Conservation (phyloP, 2,888 invertebrate species). For the Polydrusus pterygomalis region DNA sequence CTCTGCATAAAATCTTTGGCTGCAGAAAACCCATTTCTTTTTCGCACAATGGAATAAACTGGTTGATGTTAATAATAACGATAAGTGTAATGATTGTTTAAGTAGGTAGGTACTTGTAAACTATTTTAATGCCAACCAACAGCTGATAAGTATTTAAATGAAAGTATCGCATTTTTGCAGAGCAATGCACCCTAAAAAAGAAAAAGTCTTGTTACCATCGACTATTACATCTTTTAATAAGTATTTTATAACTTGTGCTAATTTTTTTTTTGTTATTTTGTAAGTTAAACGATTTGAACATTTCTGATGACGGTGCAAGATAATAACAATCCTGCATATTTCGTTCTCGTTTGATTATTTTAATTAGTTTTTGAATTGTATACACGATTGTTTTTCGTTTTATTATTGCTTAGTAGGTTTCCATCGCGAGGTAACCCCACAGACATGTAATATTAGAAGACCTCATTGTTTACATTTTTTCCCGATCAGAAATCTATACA, state of each 20-base stretch:
- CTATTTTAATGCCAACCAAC: background rate
- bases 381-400: background rate
- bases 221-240: slow-evolving; percentile 18
- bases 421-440: no score
- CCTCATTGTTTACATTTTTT: no score
- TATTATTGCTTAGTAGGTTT: background rate
- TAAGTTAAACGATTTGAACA: slow-evolving; percentile 8
- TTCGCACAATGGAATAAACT: no score
- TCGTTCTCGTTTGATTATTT: slow-evolving; percentile 13
- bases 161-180: slow-evolving; percentile 22
- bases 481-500: no score
- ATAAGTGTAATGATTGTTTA: no score
- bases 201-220: slow-evolving; percentile 20
- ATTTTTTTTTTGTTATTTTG: slow-evolving; percentile 16
- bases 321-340: slow-evolving; percentile 14
- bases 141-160: slow-evolving; percentile 17
- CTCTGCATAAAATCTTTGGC: no score
- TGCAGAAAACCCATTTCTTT: no score
- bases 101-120: background rate
- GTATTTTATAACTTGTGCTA: slow-evolving; percentile 15
- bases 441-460: no score
- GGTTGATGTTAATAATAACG: no score
- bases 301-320: slow-evolving; percentile 17
- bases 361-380: slow-evolving; percentile 10
- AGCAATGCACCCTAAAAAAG: slow-evolving; percentile 14